A percentile compares a stretch with the other conserved stretches of the same genome.
These are phyloP conservation scores for Aplidium turbinatum DNA, from an alignment of 23 tunicate species.

Conservation along the genomic window DNA sequence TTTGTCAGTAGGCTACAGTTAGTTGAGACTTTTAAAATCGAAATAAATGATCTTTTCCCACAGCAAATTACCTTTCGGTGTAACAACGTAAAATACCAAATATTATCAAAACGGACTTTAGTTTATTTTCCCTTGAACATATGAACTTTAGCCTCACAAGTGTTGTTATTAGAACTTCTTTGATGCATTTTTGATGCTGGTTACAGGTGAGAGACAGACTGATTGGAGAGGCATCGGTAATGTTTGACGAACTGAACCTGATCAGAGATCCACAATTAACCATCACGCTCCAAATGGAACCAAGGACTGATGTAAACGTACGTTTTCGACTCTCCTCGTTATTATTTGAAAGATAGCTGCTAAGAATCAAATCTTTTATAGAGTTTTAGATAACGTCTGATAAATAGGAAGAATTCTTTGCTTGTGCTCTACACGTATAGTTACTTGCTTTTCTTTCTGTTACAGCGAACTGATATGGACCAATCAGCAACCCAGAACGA, in stretches of 20 bases:
- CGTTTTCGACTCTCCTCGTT: conserved; percentile 11
- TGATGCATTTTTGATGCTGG: no score
- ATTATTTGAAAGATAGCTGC: background rate
- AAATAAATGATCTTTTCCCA: background rate
- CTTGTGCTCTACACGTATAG: no score
- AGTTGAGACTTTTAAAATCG: background rate
- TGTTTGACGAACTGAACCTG: conserved; percentile 86
- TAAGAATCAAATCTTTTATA: background rate
- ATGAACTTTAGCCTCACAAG: no score
- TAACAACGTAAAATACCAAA: no score
- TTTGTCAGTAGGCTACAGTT: no score
- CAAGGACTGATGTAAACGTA: conserved; percentile 80
- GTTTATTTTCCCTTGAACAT: no score
- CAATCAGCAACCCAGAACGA: no score
- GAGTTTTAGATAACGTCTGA: background rate
- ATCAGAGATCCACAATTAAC: conserved; percentile 91
- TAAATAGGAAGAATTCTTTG: background rate
- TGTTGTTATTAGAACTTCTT: no score
- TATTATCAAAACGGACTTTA: no score
- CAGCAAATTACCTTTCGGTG: no score
- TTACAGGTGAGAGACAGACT: conserved; percentile 79
- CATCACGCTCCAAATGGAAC: conserved; percentile 78
- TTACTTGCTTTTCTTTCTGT: no score
- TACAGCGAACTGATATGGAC: no score
- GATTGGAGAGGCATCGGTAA: conserved; percentile 94